A percentile compares a stretch with the other conserved stretches of the same genome.
Evolutionary conservation across 2,113 vertebrate genomes (phyloP).

Genomic region (Puffinus mauretanicus): DNA sequence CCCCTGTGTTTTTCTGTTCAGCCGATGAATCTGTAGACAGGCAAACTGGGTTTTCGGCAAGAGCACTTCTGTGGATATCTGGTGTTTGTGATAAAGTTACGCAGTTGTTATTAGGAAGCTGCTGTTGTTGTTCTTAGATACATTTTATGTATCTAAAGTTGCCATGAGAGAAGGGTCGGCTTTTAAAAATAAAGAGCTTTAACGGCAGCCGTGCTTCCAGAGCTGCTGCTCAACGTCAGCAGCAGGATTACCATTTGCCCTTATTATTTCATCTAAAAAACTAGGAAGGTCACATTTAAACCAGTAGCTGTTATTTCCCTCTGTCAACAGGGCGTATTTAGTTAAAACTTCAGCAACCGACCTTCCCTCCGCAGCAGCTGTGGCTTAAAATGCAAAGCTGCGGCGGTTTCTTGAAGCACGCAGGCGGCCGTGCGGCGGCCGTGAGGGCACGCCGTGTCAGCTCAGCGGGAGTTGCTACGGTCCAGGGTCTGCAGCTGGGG

Average conservation of each 20-base stretch:
- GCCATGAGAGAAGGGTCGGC: background rate
- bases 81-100: background rate
- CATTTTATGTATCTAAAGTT: background rate
- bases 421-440: fast-evolving
- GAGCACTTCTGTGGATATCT: background rate
- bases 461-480: fast-evolving
- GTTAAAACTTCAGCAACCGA: background rate
- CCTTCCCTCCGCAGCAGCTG: background rate
- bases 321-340: background rate
- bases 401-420: background rate
- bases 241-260: background rate
- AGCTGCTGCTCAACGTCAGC: background rate
- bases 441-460: fast-evolving
- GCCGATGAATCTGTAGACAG: background rate
- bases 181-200: background rate
- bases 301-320: conserved; percentile 24
- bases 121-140: background rate
- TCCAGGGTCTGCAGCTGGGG: background rate
- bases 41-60: background rate
- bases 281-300: conserved; percentile 40
- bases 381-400: background rate
- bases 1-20: background rate
- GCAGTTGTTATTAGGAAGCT: background rate
- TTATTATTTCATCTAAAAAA: conserved; percentile 43
- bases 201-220: background rate